Conservation (phyloP, 2,888 invertebrate genomes). For the Adelognathus sp. region DNA sequence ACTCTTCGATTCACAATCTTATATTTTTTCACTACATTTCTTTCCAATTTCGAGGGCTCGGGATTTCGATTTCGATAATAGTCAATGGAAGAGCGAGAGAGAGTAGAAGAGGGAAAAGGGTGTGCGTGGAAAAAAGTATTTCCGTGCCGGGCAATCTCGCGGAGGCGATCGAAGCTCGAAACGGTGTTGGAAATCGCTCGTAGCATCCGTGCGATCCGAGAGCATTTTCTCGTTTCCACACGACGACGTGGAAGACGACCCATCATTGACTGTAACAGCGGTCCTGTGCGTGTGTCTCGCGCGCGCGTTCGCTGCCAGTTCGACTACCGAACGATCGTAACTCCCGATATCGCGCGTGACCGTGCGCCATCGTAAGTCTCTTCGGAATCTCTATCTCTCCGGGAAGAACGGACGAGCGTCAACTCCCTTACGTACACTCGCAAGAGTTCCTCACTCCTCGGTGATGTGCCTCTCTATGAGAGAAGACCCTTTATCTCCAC, state of each 20-base stretch:
- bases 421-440: constrained; percentile 27
- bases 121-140: constrained; percentile 1
- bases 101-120: not conserved
- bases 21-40: too few species aligned
- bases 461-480: constrained; percentile 19
- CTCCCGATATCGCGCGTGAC: constrained; percentile 54
- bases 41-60: not conserved
- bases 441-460: constrained; percentile 5
- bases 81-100: not conserved
- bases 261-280: constrained; percentile 5
- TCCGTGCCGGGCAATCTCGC: constrained; percentile 19
- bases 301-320: not conserved
- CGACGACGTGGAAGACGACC: not conserved
- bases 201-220: constrained; percentile 20
- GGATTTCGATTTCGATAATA: not conserved
- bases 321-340: constrained; percentile 48
- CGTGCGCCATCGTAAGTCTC: constrained; percentile 21
- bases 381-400: constrained; percentile 3
- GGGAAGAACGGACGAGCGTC: constrained; percentile 6
- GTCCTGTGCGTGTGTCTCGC: constrained; percentile 4
- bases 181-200: constrained; percentile 29
- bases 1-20: too few species aligned
- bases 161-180: constrained; percentile 19
- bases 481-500: constrained; percentile 14
- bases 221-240: constrained; percentile 1